Percentiles rank a stretch among this genome's conserved stretches.
These are phyloP conservation scores for Pollimyrus isidori DNA, from an alignment of 2,113 vertebrate species.

Conservation along the genomic window DNA sequence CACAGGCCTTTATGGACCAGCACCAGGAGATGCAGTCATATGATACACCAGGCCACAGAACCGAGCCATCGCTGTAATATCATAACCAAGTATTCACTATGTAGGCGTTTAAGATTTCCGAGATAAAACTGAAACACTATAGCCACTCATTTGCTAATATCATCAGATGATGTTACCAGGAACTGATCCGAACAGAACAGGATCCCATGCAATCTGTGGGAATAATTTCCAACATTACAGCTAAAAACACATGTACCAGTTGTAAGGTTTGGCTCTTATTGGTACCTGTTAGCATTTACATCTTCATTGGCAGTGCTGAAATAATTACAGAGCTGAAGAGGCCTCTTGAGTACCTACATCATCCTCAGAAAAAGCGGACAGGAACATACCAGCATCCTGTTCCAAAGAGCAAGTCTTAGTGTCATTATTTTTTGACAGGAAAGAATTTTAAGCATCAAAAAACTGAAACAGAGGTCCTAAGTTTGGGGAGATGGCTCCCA, in stretches of 20 bases:
- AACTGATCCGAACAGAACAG: slow-evolving; percentile 85
- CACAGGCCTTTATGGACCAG: slow-evolving; percentile 55
- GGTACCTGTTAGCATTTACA: slow-evolving; percentile 65
- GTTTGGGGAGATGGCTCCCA: neutral
- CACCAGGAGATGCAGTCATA: slow-evolving; percentile 57
- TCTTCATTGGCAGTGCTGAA: slow-evolving; percentile 72
- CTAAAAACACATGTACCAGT: slow-evolving; percentile 92
- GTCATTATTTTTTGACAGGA: neutral
- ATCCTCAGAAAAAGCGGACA: neutral
- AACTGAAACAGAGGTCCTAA: neutral
- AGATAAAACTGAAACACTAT: slow-evolving; percentile 96
- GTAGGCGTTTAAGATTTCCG: slow-evolving; percentile 96
- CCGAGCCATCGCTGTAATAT: slow-evolving; percentile 82
- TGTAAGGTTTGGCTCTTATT: slow-evolving; percentile 82
- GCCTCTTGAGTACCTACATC: slow-evolving; percentile 54
- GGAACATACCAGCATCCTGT: neutral
- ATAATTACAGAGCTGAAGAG: slow-evolving; percentile 78
- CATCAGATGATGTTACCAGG: slow-evolving; percentile 95
- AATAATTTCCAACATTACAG: slow-evolving; percentile 98
- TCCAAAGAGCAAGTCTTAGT: neutral
- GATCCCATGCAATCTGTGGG: slow-evolving; percentile 82
- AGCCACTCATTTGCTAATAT: slow-evolving; percentile 97
- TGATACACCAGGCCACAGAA: slow-evolving; percentile 64
- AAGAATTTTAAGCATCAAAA: neutral
- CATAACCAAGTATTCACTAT: slow-evolving; percentile 86